Conservation (phyloP, 37 sponge, comb jelly and placozoan genomes). For the Aphrocallistes beatrix region DNA sequence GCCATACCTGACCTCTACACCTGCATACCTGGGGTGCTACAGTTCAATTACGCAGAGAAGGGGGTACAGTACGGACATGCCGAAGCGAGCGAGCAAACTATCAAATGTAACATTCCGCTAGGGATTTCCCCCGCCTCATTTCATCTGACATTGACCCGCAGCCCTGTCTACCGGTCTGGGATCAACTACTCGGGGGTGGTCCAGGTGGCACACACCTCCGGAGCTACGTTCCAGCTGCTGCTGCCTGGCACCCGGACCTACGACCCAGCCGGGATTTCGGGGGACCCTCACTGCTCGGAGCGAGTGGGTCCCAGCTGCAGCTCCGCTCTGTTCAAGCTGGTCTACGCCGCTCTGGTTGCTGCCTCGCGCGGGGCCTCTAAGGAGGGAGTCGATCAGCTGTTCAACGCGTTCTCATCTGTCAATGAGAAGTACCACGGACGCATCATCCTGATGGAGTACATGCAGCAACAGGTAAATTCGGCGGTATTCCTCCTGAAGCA, state of each 20-base stretch:
- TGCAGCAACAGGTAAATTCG: background rate
- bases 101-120: background rate
- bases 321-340: slow-evolving; percentile 38
- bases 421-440: background rate
- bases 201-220: slow-evolving; percentile 34
- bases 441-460: background rate
- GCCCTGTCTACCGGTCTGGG: slow-evolving; percentile 51
- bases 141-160: slow-evolving; percentile 23
- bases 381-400: slow-evolving; percentile 17
- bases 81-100: slow-evolving; percentile 20
- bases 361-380: slow-evolving; percentile 40
- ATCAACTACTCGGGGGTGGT: slow-evolving; percentile 66
- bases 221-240: slow-evolving; percentile 38
- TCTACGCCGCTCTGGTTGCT: slow-evolving; percentile 44
- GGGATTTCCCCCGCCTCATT: background rate
- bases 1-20: background rate
- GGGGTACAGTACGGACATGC: slow-evolving; percentile 63
- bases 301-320: slow-evolving; percentile 69
- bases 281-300: slow-evolving; percentile 88
- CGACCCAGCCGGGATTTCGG: slow-evolving; percentile 77
- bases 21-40: background rate
- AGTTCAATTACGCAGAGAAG: slow-evolving; percentile 33
- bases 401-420: background rate
- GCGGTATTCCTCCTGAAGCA: background rate
- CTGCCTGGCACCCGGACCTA: slow-evolving; percentile 76